These are phyloP conservation scores for Abrostola triplasia DNA, from an alignment of 2,888 invertebrate genomes.

Conservation along the genomic window DNA sequence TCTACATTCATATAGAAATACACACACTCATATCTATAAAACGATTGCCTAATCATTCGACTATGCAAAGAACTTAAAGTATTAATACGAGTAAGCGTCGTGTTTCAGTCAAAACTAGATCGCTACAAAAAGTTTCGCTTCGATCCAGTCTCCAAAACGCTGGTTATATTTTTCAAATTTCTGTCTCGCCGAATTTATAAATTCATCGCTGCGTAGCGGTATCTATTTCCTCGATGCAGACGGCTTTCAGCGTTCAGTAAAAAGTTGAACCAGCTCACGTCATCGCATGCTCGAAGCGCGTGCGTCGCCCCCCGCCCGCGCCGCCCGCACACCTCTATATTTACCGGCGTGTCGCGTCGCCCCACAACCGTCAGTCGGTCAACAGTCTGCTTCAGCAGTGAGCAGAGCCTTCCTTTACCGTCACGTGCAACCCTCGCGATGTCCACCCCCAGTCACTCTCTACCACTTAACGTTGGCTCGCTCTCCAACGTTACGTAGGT, in stretches of 20 bases:
- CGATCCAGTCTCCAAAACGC: constrained; percentile 21
- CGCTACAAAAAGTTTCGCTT: constrained; percentile 10
- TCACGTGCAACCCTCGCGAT: constrained; percentile 73
- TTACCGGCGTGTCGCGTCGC: constrained; percentile 60
- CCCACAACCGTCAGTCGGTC: constrained; percentile 56
- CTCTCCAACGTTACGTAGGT: constrained; percentile 83
- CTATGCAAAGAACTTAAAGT: constrained; percentile 7
- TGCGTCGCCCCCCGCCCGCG: constrained; percentile 61
- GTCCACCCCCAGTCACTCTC: constrained; percentile 62
- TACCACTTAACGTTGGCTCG: constrained; percentile 68
- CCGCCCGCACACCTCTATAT: constrained; percentile 64
- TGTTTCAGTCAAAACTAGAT: constrained; percentile 5
- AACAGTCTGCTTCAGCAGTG: constrained; percentile 60
- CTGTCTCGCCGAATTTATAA: constrained; percentile 8
- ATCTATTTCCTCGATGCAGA: constrained; percentile 44
- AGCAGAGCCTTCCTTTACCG: constrained; percentile 54
- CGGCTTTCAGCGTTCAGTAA: constrained; percentile 72
- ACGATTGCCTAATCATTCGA: background rate
- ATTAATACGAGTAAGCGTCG: constrained; percentile 19
- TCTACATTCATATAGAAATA: background rate
- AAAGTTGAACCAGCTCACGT: constrained; percentile 70
- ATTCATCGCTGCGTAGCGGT: constrained; percentile 36
- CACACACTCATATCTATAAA: background rate
- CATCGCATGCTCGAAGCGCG: constrained; percentile 74
- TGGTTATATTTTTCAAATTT: constrained; percentile 7